Base-by-base conservation (phyloP, 1,140 invertebrate species). In the Scylla paramamosain region DNA sequence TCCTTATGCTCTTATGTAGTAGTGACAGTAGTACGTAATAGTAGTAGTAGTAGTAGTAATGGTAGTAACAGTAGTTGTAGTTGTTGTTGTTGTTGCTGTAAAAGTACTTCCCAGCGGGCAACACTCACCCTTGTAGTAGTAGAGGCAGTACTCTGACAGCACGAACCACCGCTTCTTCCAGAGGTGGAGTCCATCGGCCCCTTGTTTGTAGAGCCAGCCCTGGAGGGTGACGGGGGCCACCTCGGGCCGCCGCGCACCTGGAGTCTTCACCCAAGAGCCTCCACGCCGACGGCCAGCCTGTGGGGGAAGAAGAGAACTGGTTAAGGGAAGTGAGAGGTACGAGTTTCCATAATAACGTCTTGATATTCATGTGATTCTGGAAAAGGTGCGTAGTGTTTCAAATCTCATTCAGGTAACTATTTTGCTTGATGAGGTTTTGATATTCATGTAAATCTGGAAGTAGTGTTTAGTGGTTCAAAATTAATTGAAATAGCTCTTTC, bases 161-260 rank as follows among this genome's bases (percentile, higher is more conserved):
- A 99, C 99, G 97, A 99, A 99, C 99, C 99, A 99, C 77, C 99
- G 97, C 97, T 98, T 99, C 97, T 99, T 98, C 99, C 99, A 99
- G 29, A 99, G 98, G 97, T 99, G 99, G 4, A 99, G 97, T 7
- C 98, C 98, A 96, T 98, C 98, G 67, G 98, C 98, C 59, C 99
- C 99, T 97, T 99, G 98, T 97, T 99, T 99, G 96, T 99, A 98
- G 7, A 99, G 97, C 98, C 99, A 99, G 14, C 99, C 99, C 96
- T 98, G 98, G 94, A 99, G 97, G 0, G 98, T 98, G 0, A 99
- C 99, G 6, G 98, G 98, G 1, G 98, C 98, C 45, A 98, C 97
- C 0, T 98, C 97, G 31, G 98, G 98, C 94, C 98, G 97, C 82
- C 97, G 98, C 98, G 0, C 98, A 98, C n/a, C 98, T 97, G 0